Evolutionary conservation across 2,113 vertebrate species (phyloP).

Genomic region (Rhinopomastus cyanomelas): DNA sequence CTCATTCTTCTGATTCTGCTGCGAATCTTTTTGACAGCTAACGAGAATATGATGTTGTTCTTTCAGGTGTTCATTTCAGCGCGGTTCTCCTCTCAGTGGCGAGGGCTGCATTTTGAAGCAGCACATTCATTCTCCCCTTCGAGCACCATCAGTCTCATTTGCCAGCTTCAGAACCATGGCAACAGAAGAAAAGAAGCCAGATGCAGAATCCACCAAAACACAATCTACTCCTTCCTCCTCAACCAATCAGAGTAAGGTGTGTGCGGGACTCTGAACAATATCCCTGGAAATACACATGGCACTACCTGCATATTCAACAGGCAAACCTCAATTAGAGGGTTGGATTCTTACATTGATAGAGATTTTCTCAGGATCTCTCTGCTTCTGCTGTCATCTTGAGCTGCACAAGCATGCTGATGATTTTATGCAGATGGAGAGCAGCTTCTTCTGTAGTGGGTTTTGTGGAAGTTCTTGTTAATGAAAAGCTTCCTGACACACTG

Average conservation of each 20-base stretch:
- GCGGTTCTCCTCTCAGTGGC: neutral
- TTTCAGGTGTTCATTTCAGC: neutral
- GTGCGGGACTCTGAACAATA: neutral
- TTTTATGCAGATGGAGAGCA: neutral
- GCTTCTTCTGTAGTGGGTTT: neutral
- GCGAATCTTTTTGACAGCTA: conserved; percentile 2
- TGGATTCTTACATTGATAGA: neutral
- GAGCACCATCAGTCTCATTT: conserved; percentile 32
- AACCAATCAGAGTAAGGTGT: conserved; percentile 94
- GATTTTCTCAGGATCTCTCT: neutral
- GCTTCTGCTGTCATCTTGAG: neutral
- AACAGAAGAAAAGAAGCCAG: conserved; percentile 98
- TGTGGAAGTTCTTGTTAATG: neutral
- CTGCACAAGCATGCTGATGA: neutral
- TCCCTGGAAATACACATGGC: neutral
- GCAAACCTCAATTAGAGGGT: neutral
- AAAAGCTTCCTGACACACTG: neutral
- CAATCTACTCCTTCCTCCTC: conserved; percentile 92
- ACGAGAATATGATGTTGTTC: neutral
- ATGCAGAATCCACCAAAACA: conserved; percentile 91
- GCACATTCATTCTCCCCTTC: conserved; percentile 15
- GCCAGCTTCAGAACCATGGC: conserved; percentile 83
- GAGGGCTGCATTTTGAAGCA: conserved; percentile 15
- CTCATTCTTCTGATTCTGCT: neutral
- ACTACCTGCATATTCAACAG: conserved; percentile 9